Evolutionary conservation across 2,113 vertebrate genomes (phyloP).

Genomic region (Canis aureus): DNA sequence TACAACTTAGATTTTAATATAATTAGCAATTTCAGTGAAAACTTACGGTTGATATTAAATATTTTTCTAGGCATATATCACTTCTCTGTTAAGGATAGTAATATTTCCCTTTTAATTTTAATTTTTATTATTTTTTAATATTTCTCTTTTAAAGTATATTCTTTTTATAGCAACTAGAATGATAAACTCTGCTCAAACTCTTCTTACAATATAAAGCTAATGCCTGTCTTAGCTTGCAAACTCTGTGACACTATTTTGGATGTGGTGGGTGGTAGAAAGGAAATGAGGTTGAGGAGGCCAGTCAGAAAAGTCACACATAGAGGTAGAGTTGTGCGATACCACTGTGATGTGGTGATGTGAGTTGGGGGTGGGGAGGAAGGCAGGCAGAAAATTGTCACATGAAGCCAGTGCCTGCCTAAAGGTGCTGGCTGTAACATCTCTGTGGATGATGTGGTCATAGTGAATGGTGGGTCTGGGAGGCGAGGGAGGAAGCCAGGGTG

Average conservation of each 20-base stretch:
- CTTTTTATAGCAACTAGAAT: slow-evolving; percentile 31
- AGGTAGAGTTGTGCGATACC: background rate
- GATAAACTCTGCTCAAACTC: slow-evolving; percentile 44
- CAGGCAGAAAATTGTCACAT: background rate
- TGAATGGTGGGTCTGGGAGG: background rate
- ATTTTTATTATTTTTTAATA: slow-evolving; percentile 5
- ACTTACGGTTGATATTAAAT: slow-evolving; percentile 15
- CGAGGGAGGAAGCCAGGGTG: background rate
- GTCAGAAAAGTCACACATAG: slow-evolving; percentile 7
- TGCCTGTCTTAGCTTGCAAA: slow-evolving; percentile 12
- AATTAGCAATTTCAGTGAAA: slow-evolving; percentile 47
- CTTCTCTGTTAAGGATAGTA: slow-evolving; percentile 42
- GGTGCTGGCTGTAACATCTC: background rate
- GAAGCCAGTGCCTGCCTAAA: background rate
- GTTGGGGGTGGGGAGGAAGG: background rate
- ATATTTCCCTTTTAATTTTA: slow-evolving; percentile 59
- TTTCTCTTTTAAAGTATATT: slow-evolving; percentile 54
- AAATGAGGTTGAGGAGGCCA: slow-evolving; percentile 13
- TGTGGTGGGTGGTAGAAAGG: background rate
- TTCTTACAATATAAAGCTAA: slow-evolving; percentile 42
- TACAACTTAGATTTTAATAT: slow-evolving; percentile 37
- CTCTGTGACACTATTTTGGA: slow-evolving; percentile 43
- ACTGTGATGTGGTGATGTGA: background rate
- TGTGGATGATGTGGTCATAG: background rate
- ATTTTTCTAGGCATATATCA: background rate